Percentiles rank a stretch among this genome's conserved stretches.
phyloP scores from a whole-genome alignment of 2,888 invertebrate species.

The Caenorhabditis uteleia region DNA sequence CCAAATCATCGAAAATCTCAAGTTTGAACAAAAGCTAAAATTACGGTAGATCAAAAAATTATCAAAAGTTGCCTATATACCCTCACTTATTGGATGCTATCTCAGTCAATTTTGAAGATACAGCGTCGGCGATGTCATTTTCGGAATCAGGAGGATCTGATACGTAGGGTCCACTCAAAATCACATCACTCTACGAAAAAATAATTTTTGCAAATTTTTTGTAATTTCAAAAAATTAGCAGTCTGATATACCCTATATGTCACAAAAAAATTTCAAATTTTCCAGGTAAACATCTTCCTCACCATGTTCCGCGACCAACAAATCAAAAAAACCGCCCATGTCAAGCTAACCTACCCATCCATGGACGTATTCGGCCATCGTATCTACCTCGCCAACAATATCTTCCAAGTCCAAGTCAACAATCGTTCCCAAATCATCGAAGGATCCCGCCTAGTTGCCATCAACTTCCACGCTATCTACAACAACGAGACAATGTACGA shows the following conservation, averaged over 20 bases:
- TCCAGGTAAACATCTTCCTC: conserved; percentile 61
- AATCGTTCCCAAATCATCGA: conserved; percentile 66
- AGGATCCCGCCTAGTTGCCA: conserved; percentile 59
- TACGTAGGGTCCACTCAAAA: no score
- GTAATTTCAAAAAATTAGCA: no score
- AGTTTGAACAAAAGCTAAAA: no score
- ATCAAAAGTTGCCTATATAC: no score
- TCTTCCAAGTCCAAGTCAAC: conserved; percentile 64
- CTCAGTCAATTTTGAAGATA: no score
- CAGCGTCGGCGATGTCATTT: no score
- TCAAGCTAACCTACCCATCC: conserved; percentile 67
- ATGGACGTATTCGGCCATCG: conserved; percentile 69
- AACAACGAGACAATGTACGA: conserved; percentile 57
- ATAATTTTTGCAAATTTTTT: no score
- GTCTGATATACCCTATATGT: no score
- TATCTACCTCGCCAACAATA: conserved; percentile 68
- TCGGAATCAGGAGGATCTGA: no score
- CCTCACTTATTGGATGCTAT: no score
- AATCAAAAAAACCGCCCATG: conserved; percentile 51
- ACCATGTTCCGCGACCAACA: conserved; percentile 67
- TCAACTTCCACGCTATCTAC: conserved; percentile 69
- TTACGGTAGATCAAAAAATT: neutral
- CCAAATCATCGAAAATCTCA: no score
- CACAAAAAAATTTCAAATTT: neutral
- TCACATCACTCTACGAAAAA: no score